phyloP scores from a whole-genome alignment of 1,140 invertebrate species.

The Drosophila auraria region DNA sequence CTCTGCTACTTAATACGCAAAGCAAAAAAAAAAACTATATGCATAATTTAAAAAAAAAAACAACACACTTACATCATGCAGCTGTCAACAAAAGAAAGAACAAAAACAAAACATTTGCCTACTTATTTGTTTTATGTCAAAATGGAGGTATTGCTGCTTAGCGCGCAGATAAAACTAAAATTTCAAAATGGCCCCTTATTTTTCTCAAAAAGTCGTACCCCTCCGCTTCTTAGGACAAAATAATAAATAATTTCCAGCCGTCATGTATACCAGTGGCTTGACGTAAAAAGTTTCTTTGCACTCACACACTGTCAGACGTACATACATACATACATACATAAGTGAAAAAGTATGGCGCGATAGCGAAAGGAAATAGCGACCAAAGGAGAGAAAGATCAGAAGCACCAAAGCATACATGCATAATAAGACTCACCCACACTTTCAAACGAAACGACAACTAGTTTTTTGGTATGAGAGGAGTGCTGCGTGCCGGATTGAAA shows the following conservation, averaged over 20 bases:
- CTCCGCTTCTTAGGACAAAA: background rate
- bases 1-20: background rate
- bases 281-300: slow-evolving; percentile 12
- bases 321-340: background rate
- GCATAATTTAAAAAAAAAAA: background rate
- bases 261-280: background rate
- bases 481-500: background rate
- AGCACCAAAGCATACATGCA: slow-evolving; percentile 6
- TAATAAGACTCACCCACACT: slow-evolving; percentile 14
- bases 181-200: slow-evolving; percentile 1
- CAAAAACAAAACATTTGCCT: slow-evolving; percentile 40
- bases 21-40: background rate
- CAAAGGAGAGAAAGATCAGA: slow-evolving; percentile 41
- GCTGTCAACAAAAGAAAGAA: background rate
- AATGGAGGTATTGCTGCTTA: background rate
- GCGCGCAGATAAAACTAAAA: background rate
- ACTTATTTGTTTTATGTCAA: slow-evolving; percentile 42
- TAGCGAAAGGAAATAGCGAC: slow-evolving; percentile 27
- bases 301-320: background rate
- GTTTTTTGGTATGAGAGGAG: slow-evolving; percentile 23
- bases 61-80: background rate
- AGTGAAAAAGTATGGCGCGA: slow-evolving; percentile 13
- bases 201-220: background rate
- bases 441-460: slow-evolving; percentile 15
- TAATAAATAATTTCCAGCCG: slow-evolving; percentile 1